phyloP scores from a whole-genome alignment of 2,797 vertebrate genomes.

The Onychomys leucogaster region DNA sequence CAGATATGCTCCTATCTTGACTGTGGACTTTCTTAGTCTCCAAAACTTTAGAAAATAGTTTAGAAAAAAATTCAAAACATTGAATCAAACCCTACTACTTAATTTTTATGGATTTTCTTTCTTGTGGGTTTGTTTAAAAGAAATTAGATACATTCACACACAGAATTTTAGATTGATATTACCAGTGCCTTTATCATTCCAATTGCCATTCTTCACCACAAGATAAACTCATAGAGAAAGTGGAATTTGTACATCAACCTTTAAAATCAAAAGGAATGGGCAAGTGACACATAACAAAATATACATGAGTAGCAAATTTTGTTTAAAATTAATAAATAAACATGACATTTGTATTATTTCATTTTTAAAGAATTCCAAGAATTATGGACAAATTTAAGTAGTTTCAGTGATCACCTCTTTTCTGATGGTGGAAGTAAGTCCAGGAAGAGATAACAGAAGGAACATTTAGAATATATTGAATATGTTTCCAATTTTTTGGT shows the following conservation, averaged over 20 bases:
- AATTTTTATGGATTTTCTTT: not conserved
- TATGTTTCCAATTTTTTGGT: not conserved
- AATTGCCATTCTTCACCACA: not conserved
- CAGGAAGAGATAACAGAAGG: not conserved
- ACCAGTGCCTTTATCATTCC: not conserved
- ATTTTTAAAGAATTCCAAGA: not conserved
- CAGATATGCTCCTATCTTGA: accelerated
- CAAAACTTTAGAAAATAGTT: not conserved
- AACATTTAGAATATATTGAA: not conserved
- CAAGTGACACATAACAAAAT: not conserved
- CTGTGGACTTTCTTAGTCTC: not conserved
- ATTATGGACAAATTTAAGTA: not conserved
- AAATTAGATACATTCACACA: not conserved
- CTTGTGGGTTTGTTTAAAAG: not conserved
- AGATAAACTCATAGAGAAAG: not conserved
- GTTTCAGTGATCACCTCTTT: not conserved
- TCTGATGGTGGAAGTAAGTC: not conserved
- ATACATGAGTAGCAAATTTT: not conserved
- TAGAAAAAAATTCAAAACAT: not conserved
- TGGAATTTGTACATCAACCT: not conserved
- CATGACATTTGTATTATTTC: not conserved
- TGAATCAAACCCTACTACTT: not conserved
- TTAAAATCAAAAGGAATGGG: not conserved
- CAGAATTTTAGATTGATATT: not conserved
- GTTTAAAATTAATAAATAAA: not conserved